These are phyloP conservation scores for Athalia circularis DNA, from an alignment of 2,888 invertebrate species.

Conservation along the genomic window DNA sequence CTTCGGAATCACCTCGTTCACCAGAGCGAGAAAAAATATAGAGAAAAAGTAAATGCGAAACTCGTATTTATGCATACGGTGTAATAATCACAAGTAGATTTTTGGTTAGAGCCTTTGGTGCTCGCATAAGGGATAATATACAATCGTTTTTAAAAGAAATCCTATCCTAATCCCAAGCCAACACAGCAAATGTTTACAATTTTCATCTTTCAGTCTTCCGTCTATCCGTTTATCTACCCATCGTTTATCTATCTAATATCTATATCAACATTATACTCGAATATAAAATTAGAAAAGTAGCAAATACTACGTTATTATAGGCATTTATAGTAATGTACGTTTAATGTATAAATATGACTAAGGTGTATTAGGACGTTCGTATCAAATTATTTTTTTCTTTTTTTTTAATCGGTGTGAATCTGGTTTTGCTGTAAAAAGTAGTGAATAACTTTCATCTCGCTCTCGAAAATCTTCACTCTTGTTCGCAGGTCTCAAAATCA, in stretches of 20 bases:
- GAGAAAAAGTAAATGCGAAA: not conserved
- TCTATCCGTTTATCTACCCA: conserved; percentile 17
- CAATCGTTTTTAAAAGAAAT: conserved; percentile 28
- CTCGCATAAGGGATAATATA: conserved; percentile 39
- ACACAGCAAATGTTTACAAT: conserved; percentile 38
- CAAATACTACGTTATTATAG: conserved; percentile 32
- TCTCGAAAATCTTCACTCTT: conserved; percentile 60
- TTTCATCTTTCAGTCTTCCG: conserved; percentile 42
- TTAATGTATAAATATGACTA: conserved; percentile 39
- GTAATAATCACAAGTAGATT: conserved; percentile 42
- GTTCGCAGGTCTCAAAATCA: conserved; percentile 72
- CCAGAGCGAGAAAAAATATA: not conserved
- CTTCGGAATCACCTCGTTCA: not conserved
- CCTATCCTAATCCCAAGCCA: conserved; percentile 38
- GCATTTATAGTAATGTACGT: conserved; percentile 12
- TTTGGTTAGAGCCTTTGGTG: conserved; percentile 45
- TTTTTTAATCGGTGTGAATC: conserved; percentile 1
- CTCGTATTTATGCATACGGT: conserved; percentile 32
- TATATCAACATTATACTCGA: conserved; percentile 31
- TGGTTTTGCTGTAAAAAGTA: not conserved
- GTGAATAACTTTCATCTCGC: not conserved
- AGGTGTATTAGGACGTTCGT: conserved; percentile 41
- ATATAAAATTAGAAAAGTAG: conserved; percentile 48
- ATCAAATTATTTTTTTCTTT: not conserved
- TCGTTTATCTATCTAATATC: not conserved